These are phyloP conservation scores for Hylaeus anthracinus DNA, from an alignment of 1,140 invertebrate species.

Conservation along the genomic window DNA sequence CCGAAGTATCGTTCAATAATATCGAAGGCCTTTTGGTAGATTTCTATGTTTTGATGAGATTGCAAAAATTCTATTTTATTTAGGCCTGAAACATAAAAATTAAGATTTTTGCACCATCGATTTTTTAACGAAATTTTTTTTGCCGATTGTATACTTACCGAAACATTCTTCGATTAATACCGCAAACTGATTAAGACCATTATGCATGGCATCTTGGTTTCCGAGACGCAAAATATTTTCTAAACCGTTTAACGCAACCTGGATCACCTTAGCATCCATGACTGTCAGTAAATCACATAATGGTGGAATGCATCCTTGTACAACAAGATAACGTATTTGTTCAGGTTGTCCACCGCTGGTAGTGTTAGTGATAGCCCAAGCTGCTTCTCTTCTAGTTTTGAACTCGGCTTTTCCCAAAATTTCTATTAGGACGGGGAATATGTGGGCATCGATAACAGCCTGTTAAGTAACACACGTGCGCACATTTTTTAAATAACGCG, in stretches of 20 bases:
- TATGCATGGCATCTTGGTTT: constrained; percentile 88
- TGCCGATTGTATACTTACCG: constrained; percentile 83
- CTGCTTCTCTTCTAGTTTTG: constrained; percentile 97
- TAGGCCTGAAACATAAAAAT: constrained; percentile 85
- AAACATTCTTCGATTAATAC: constrained; percentile 97
- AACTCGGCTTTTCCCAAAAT: constrained; percentile 96
- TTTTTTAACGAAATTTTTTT: not conserved
- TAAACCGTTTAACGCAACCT: constrained; percentile 97
- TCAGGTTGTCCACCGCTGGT: constrained; percentile 96
- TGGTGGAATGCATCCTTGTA: constrained; percentile 93
- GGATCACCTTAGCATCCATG: constrained; percentile 98
- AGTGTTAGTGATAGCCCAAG: constrained; percentile 99
- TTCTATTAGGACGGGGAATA: constrained; percentile 95
- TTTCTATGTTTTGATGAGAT: constrained; percentile 97
- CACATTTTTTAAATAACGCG: not conserved
- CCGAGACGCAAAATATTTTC: constrained; percentile 97
- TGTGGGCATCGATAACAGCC: constrained; percentile 97
- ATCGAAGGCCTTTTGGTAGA: constrained; percentile 97
- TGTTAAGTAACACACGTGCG: constrained; percentile 78
- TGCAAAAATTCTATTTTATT: constrained; percentile 99
- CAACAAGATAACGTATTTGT: constrained; percentile 90
- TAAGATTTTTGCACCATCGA: not conserved
- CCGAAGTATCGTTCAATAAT: constrained; percentile 98
- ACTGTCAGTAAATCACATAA: constrained; percentile 96
- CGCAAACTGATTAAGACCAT: constrained; percentile 93